Conservation (phyloP, 2,888 invertebrate species). For the Phragmatobia fuliginosa region DNA sequence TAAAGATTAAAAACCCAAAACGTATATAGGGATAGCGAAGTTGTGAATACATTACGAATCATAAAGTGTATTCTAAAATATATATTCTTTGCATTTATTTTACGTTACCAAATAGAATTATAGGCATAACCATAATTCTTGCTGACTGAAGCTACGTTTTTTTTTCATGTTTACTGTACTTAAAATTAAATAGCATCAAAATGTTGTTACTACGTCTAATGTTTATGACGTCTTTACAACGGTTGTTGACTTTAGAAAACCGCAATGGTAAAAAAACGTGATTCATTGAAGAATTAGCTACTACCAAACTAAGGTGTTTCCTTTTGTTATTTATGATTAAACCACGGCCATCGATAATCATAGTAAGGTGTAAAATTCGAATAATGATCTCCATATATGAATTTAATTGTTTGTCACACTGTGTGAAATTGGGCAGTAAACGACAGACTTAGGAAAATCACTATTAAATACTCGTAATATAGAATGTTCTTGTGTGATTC, state of each 20-base stretch:
- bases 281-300: slow-evolving; percentile 20
- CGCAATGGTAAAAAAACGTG: slow-evolving; percentile 20
- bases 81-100: neutral
- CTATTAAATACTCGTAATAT: neutral
- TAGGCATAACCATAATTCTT: neutral
- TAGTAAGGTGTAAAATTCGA: neutral
- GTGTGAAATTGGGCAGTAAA: neutral
- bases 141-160: neutral
- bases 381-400: neutral
- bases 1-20: neutral
- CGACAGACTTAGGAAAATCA: neutral
- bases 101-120: neutral
- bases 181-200: neutral
- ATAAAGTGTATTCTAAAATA: neutral
- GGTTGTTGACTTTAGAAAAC: slow-evolving; percentile 41
- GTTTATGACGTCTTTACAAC: slow-evolving; percentile 4
- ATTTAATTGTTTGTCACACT: neutral
- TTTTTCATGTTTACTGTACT: neutral
- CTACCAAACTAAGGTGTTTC: neutral
- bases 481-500: neutral
- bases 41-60: neutral
- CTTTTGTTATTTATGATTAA: neutral
- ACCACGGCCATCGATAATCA: neutral
- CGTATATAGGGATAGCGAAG: neutral
- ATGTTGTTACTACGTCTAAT: neutral